phyloP scores from a whole-genome alignment of 2,888 invertebrate genomes.

The Glomeris marginata region DNA sequence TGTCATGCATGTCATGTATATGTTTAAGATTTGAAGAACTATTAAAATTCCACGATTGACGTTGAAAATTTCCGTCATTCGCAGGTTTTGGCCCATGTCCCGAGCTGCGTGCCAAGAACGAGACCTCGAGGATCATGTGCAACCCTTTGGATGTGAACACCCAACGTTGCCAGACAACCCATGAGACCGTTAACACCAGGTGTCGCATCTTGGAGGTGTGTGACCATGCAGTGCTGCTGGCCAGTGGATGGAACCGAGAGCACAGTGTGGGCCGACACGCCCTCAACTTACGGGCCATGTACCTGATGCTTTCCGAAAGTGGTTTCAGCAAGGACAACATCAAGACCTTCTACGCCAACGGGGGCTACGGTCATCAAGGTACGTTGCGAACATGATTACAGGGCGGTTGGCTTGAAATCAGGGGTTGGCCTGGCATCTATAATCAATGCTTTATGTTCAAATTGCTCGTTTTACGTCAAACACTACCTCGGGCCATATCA shows the following conservation, averaged over 20 bases:
- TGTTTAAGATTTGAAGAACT: too few species aligned
- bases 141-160: slow-evolving; percentile 34
- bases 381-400: slow-evolving; percentile 15
- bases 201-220: slow-evolving; percentile 36
- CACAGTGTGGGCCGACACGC: slow-evolving; percentile 28
- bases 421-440: neutral
- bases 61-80: too few species aligned
- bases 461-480: slow-evolving; percentile 1
- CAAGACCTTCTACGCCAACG: slow-evolving; percentile 37
- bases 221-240: slow-evolving; percentile 36
- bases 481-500: neutral
- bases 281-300: slow-evolving; percentile 28
- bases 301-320: slow-evolving; percentile 30
- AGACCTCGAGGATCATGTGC: slow-evolving; percentile 30
- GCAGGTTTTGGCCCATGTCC: slow-evolving; percentile 31
- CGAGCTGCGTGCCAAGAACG: slow-evolving; percentile 23
- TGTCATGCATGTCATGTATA: too few species aligned
- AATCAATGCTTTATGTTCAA: slow-evolving; percentile 6
- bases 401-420: too few species aligned
- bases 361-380: slow-evolving; percentile 27
- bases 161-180: slow-evolving; percentile 31
- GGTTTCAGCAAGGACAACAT: slow-evolving; percentile 35
- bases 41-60: too few species aligned
- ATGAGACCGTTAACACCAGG: slow-evolving; percentile 27
- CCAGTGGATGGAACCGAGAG: slow-evolving; percentile 37